Percentiles rank a stretch among this genome's conserved stretches.
Conservation (phyloP, 1,140 invertebrate genomes). For the Pomacea maculata region DNA sequence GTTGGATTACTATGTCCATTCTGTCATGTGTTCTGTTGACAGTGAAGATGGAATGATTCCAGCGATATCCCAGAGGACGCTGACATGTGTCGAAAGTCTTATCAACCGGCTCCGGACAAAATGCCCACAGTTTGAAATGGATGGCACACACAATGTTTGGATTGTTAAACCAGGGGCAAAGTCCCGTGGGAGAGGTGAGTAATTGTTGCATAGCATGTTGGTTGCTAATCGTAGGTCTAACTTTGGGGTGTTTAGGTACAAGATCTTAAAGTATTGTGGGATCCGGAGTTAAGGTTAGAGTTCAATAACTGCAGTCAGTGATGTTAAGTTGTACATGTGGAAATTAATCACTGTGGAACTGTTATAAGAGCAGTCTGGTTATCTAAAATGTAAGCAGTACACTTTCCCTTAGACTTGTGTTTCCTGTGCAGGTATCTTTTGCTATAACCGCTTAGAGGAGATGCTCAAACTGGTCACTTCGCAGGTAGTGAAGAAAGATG, state of each 20-base stretch:
- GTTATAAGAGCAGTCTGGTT: not conserved
- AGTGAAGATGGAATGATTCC: conserved; percentile 56
- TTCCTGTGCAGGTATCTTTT: conserved; percentile 76
- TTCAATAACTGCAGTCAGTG: too few species aligned
- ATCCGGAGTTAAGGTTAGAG: not conserved
- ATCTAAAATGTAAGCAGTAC: too few species aligned
- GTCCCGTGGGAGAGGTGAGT: conserved; percentile 79
- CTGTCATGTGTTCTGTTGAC: conserved; percentile 18
- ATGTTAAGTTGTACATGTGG: not conserved
- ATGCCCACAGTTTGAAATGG: conserved; percentile 69
- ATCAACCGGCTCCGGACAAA: conserved; percentile 61
- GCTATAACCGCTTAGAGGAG: conserved; percentile 87
- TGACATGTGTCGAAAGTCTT: conserved; percentile 45
- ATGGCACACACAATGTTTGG: conserved; percentile 90
- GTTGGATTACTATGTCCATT: not conserved
- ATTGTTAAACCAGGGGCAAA: conserved; percentile 95
- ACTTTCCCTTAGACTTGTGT: not conserved
- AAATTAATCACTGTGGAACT: not conserved
- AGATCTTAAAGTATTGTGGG: not conserved
- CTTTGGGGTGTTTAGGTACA: not conserved
- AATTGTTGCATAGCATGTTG: not conserved
- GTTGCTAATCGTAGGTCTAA: too few species aligned
- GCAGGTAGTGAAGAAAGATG: conserved; percentile 69
- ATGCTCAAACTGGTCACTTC: conserved; percentile 75
- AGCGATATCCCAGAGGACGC: conserved; percentile 33